Evolutionary conservation across 2,888 invertebrate genomes (phyloP).

Genomic region (Eristalinus sepulchralis): DNA sequence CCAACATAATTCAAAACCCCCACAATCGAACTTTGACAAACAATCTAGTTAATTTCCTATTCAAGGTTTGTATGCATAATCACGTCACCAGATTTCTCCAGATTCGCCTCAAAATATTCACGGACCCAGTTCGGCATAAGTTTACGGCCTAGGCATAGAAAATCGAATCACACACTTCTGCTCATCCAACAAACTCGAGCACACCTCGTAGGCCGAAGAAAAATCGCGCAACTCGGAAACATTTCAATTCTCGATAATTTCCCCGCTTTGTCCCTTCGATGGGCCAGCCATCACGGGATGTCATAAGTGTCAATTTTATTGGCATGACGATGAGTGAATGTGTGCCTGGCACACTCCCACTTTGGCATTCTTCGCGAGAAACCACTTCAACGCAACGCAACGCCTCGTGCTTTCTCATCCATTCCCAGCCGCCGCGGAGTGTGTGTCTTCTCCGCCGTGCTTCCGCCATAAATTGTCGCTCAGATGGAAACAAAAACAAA

Average conservation of each 20-base stretch:
- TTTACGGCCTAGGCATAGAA: not conserved
- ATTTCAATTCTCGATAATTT: not conserved
- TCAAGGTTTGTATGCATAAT: not conserved
- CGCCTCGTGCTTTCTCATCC: not conserved
- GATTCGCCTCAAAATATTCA: not conserved
- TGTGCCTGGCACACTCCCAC: not conserved
- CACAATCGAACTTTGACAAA: not conserved
- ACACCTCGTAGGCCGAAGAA: not conserved
- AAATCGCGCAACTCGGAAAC: not conserved
- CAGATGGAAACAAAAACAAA: not conserved
- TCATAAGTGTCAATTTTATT: not conserved
- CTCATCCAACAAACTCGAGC: not conserved
- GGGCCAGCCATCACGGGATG: not conserved
- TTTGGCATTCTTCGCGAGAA: not conserved
- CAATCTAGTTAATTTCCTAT: not conserved
- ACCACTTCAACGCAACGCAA: not conserved
- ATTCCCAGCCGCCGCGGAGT: not conserved
- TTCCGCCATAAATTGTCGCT: constrained; percentile 22
- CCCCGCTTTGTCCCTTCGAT: not conserved
- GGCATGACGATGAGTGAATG: not conserved
- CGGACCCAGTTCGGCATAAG: not conserved
- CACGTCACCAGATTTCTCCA: not conserved
- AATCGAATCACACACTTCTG: not conserved
- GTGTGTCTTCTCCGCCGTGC: not conserved
- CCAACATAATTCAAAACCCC: not conserved